phyloP scores from a whole-genome alignment of 1,140 invertebrate species.

The Zaprionus vittiger region DNA sequence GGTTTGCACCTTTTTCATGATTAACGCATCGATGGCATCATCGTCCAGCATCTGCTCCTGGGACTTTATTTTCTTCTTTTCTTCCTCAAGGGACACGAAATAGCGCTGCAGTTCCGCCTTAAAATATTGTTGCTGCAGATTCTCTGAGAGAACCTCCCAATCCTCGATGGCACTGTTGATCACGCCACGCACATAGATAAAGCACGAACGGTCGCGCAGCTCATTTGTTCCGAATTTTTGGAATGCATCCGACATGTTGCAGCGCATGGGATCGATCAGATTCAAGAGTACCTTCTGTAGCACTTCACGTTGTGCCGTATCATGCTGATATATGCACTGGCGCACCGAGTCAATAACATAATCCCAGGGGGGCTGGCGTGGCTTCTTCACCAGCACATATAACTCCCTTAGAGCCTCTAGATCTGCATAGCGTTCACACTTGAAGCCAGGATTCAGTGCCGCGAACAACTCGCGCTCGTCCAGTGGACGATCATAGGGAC shows the following conservation, averaged over 20 bases:
- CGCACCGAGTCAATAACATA: conserved; percentile 49
- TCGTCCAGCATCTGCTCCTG: background rate
- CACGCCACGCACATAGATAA: conserved; percentile 66
- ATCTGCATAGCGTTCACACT: conserved; percentile 63
- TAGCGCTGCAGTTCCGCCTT: conserved; percentile 46
- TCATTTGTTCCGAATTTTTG: conserved; percentile 6
- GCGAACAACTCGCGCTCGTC: conserved; percentile 70
- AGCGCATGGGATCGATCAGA: conserved; percentile 36
- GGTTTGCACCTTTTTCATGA: conserved; percentile 29
- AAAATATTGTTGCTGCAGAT: conserved; percentile 49
- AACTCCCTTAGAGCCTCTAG: conserved; percentile 64
- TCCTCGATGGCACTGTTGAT: conserved; percentile 59
- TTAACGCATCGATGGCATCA: background rate
- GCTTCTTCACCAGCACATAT: conserved; percentile 61
- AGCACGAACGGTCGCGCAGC: conserved; percentile 50
- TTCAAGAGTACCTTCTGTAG: conserved; percentile 37
- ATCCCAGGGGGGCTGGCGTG: conserved; percentile 69
- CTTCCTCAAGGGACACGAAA: background rate
- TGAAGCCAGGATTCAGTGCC: conserved; percentile 53
- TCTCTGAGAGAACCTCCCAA: conserved; percentile 53
- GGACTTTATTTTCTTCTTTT: background rate
- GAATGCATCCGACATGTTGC: conserved; percentile 22
- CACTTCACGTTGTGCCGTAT: conserved; percentile 29
- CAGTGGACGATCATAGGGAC: conserved; percentile 64
- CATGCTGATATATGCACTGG: conserved; percentile 38